Conservation (phyloP, 30 jellyfish, hydroid and myxozoan genomes). For the Phacellophora camtschatica region DNA sequence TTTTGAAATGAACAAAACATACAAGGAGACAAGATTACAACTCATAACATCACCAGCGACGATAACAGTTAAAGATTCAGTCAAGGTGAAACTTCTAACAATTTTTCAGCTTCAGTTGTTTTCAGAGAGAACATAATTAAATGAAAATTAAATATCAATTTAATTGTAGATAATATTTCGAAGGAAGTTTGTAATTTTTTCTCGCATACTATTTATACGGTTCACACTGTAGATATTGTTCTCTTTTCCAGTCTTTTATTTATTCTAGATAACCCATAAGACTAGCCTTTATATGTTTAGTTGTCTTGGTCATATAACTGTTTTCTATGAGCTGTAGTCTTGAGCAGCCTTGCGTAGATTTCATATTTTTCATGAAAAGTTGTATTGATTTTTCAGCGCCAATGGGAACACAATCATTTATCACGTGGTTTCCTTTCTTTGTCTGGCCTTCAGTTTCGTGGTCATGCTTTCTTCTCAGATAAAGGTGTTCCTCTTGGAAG, state of each 20-base stretch:
- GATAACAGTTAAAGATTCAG: conserved; percentile 61
- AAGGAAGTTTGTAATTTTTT: no score
- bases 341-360: no score
- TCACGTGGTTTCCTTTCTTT: conserved; percentile 71
- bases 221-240: no score
- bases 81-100: conserved; percentile 65
- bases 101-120: conserved; percentile 35
- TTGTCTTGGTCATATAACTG: no score
- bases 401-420: conserved; percentile 74
- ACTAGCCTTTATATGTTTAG: no score
- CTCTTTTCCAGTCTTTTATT: no score
- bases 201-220: no score
- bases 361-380: no score
- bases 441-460: conserved; percentile 97
- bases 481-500: conserved; percentile 72
- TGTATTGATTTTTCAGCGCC: conserved; percentile 80
- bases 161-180: no score
- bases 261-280: no score
- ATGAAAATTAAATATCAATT: no score
- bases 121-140: neutral
- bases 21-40: conserved; percentile 89
- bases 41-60: conserved; percentile 88
- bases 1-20: conserved; percentile 91
- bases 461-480: conserved; percentile 97
- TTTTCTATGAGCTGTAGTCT: no score